phyloP scores from a whole-genome alignment of 2,797 vertebrate species.

The Dicrostonyx torquatus region DNA sequence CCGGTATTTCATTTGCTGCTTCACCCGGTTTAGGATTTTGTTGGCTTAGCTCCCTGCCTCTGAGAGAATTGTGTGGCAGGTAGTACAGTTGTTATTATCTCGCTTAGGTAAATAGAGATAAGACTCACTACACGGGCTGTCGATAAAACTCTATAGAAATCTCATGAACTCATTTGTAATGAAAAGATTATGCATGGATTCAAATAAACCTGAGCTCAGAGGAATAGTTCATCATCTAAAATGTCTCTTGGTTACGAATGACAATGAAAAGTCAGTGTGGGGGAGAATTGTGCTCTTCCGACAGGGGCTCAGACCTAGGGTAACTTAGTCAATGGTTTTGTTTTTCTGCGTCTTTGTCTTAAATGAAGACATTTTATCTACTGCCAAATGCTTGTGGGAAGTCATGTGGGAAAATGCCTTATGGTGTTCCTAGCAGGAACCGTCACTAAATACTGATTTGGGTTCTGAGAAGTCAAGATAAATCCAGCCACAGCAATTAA shows the following conservation, averaged over 20 bases:
- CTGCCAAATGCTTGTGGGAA: neutral
- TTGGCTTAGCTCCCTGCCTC: neutral
- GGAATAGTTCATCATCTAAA: neutral
- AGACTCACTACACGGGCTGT: neutral
- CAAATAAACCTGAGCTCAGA: neutral
- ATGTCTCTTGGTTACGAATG: neutral
- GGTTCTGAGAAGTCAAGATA: neutral
- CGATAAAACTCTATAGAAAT: neutral
- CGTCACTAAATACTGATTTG: neutral
- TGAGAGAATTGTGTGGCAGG: neutral
- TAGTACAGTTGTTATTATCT: neutral
- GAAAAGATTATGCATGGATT: neutral
- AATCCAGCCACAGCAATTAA: neutral
- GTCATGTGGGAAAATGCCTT: neutral
- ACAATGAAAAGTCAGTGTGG: neutral
- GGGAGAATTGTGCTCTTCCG: neutral
- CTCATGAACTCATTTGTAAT: neutral
- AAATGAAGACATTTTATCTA: neutral
- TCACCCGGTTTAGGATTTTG: neutral
- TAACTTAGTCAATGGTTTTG: neutral
- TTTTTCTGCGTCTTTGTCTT: neutral
- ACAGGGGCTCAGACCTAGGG: neutral
- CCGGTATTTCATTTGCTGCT: neutral
- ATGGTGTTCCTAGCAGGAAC: neutral
- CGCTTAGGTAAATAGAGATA: neutral